Conservation (phyloP, 2,113 vertebrate species). For the Cavia aperea region DNA sequence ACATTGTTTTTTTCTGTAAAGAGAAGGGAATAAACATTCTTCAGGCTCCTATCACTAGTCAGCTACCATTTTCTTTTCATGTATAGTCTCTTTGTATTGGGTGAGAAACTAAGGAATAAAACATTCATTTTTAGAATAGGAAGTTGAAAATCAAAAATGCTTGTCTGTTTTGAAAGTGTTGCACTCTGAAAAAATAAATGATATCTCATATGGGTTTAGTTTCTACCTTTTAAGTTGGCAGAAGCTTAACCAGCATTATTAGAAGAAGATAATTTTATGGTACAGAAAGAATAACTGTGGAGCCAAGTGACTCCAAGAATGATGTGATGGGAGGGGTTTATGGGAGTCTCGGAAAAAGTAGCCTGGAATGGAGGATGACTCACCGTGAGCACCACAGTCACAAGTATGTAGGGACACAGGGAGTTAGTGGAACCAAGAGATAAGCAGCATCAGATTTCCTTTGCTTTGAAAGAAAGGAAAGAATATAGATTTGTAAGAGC, state of each 20-base stretch:
- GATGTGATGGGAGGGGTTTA: too few species aligned
- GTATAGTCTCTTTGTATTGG: not conserved
- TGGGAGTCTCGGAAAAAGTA: too few species aligned
- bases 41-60: too few species aligned
- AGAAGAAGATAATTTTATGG: not conserved
- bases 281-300: too few species aligned
- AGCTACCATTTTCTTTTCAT: not conserved
- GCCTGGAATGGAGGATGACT: not conserved
- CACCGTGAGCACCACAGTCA: accelerated
- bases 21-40: not conserved
- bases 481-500: too few species aligned
- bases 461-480: too few species aligned
- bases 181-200: not conserved
- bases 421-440: not conserved
- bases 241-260: not conserved
- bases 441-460: not conserved
- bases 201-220: not conserved
- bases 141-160: not conserved
- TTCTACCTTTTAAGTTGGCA: not conserved
- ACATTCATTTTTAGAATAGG: not conserved
- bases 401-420: too few species aligned
- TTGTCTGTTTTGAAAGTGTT: not conserved
- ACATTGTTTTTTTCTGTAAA: not conserved
- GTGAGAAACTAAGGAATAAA: not conserved
- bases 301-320: not conserved